Conservation (phyloP, 2,888 invertebrate genomes). For the Agonopterix subpropinquella region DNA sequence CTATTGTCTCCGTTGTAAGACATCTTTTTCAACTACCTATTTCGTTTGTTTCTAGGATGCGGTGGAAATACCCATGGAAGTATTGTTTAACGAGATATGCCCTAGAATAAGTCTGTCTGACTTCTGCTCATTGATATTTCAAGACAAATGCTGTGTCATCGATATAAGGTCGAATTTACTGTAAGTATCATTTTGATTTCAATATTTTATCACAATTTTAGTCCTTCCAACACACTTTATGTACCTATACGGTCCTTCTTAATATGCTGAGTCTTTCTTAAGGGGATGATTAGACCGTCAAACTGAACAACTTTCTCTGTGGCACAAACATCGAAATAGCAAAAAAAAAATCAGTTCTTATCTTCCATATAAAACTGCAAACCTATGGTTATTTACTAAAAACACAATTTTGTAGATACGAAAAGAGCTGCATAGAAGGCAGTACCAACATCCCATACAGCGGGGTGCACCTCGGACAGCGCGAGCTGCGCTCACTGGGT, state of each 20-base stretch:
- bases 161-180: conserved; percentile 65
- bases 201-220: no score
- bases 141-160: conserved; percentile 71
- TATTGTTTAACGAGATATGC: conserved; percentile 83
- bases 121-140: conserved; percentile 83
- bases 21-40: background rate
- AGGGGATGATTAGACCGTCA: no score
- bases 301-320: no score
- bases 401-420: conserved; percentile 75
- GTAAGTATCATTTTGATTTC: conserved; percentile 33
- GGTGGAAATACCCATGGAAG: conserved; percentile 79
- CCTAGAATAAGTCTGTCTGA: conserved; percentile 92
- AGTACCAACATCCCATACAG: conserved; percentile 94
- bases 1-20: background rate
- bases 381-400: conserved; percentile 52
- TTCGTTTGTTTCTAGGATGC: conserved; percentile 76
- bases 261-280: no score
- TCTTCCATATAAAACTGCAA: no score
- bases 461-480: conserved; percentile 82
- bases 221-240: no score
- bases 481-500: conserved; percentile 82
- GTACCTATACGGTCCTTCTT: no score
- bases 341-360: no score
- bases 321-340: no score
- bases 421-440: conserved; percentile 84